Evolutionary conservation across 1,140 invertebrate genomes (phyloP), one percentile per base, ranked within the genome.

Genomic region (Coenobita brevimanus): DNA sequence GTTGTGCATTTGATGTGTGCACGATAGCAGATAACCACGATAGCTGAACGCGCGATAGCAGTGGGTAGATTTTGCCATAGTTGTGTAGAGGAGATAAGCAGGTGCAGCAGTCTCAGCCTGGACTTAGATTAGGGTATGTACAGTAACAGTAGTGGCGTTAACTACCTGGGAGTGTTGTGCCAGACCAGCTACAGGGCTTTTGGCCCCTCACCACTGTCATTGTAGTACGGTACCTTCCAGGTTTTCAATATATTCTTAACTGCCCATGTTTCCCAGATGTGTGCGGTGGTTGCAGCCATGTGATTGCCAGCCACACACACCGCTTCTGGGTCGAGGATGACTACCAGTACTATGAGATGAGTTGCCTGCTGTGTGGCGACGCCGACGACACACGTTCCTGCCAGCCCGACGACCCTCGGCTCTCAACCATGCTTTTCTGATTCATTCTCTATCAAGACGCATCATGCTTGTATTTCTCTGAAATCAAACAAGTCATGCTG

Each of bases 321-420:
- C 81, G 57, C 21, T 91, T 91, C 64, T 89, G 89, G 89, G 82
- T 91, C 0, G 90, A 90, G 43, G 91, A 90, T 57, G 90, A 89
- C 76, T 91, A 89, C 75, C 91, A 92, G 89, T 90, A 91, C 57
- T 92, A 92, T 83, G 91, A 91, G 85, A 92, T 92, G 91, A 91
- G 89, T 36, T 92, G 91, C 87, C 46, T 91, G 75, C 83, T 92
- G 6, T 92, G 91, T 88, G 91, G 91, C 2, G 50, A 76, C 17
- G 91, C 91, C 15, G 91, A 91, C 33, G 91, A 92, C 57, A 89
- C 91, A 38, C 88, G 91, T 10, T 91, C 89, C 41, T 90, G 91
- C 57, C 82, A 90, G 43, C 91, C 91, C 15, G 86, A 92, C 21
- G 91, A 92, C 73, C 91, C 91, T 57, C 84, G 91, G 27, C 69